Base-by-base conservation (phyloP, 2,113 vertebrate species). In the Nesoenas mayeri region DNA sequence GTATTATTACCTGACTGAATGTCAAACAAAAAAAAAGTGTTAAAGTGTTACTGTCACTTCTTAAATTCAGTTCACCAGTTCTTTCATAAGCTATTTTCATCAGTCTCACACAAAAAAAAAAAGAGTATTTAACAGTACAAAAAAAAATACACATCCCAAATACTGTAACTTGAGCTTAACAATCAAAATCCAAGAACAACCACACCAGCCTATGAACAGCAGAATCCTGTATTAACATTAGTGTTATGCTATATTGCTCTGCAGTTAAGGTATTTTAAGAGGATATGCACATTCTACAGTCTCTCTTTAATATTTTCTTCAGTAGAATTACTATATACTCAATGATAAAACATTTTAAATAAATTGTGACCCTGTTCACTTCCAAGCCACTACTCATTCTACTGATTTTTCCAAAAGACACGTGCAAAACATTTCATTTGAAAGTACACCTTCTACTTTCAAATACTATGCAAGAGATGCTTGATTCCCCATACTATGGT, bases 1-100 rank as follows among this genome's bases (percentile, higher is more conserved):
- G 97, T 97, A 87, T 97, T 98, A 96, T 98, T 98, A 95, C 97
- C 94, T 87, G 97, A 97, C 99, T 99, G 40, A 40, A 40, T 40
- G 96, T 28, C 72, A 14, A 38, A 26, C 58, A 85, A 89, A 92
- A 79, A 67, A 47, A 95, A 92, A 90, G 15, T 2, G 15, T 86
- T 88, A 94, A 89, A 90, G 15, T 2, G 14, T 86, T 88, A 94
- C 14, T 65, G 79, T 61, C 40, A 77, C 5, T 32, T 71, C 79
- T 75, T 53, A 36, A 92, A 51, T 70, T 44, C 22, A 74, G 29
- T 29, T 79, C 70, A 84, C 51, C 91, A 15, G 38, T 38, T 79
- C 22, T 65, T 85, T 62, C 48, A 69, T 36, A 60, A 66, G 12
- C 11, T 47, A 38, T 61, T 88, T 64, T 71, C 31, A 81, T 34